Evolutionary conservation across 2,113 vertebrate genomes (phyloP).

Genomic region (Rhinolophus sinicus): DNA sequence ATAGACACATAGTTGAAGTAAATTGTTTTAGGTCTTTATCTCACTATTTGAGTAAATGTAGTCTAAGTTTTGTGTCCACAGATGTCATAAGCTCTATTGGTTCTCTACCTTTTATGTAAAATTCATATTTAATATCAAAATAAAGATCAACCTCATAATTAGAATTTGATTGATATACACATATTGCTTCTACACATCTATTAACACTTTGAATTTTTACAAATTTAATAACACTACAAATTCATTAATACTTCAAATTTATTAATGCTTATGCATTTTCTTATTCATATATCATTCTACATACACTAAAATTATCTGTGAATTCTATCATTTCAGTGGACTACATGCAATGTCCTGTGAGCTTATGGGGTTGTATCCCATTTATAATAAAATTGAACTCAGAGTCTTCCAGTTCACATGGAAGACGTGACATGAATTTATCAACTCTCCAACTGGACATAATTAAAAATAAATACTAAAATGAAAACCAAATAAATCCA

Average conservation of each 20-base stretch:
- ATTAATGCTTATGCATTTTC: neutral
- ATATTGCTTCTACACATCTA: neutral
- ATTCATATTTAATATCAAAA: neutral
- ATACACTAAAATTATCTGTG: neutral
- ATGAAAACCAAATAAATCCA: neutral
- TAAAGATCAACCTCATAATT: neutral
- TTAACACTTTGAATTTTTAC: neutral
- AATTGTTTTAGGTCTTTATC: neutral
- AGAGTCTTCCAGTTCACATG: neutral
- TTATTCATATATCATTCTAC: neutral
- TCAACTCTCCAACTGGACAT: neutral
- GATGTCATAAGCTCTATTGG: neutral
- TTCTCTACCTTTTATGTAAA: neutral
- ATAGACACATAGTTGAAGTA: neutral
- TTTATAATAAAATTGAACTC: neutral
- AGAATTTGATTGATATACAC: neutral
- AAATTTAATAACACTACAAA: neutral
- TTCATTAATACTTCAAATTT: neutral
- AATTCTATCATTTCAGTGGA: neutral
- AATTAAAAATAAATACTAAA: neutral
- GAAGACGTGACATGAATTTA: neutral
- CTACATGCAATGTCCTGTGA: neutral
- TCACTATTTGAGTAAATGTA: neutral
- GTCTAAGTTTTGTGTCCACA: neutral
- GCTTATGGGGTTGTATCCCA: neutral